phyloP scores from a whole-genome alignment of 35 echinoderm and acorn worm genomes.

The Antedon bifida region DNA sequence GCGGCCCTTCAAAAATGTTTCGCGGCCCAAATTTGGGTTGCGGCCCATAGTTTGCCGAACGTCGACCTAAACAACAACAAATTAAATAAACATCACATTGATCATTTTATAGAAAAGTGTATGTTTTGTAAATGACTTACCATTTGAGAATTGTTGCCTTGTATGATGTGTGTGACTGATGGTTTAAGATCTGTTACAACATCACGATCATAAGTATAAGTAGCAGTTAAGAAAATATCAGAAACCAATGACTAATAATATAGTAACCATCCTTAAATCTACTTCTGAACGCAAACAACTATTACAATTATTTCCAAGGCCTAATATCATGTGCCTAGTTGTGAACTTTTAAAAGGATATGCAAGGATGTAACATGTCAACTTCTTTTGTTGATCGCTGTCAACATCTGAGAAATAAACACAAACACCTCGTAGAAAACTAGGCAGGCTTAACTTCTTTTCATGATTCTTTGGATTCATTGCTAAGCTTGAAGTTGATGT shows the following conservation, averaged over 20 bases:
- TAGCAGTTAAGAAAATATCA: not conserved
- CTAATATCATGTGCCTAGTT: not conserved
- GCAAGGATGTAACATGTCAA: conserved; percentile 49
- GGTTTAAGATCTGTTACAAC: not conserved
- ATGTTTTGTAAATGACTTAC: no score
- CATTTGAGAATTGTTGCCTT: no score
- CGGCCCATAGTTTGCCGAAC: no score
- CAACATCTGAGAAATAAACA: conserved; percentile 19
- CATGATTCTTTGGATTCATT: not conserved
- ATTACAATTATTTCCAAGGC: not conserved
- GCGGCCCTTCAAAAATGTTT: no score
- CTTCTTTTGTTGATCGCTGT: conserved; percentile 31
- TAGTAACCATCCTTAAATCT: not conserved
- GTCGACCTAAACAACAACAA: no score
- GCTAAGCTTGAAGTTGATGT: not conserved
- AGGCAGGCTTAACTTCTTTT: conserved; percentile 18
- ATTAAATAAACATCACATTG: no score
- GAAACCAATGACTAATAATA: no score
- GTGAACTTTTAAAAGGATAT: conserved; percentile 59
- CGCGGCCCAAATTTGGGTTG: no score
- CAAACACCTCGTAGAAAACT: conserved; percentile 29
- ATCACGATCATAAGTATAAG: conserved; percentile 21
- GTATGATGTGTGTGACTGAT: no score
- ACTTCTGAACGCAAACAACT: not conserved
- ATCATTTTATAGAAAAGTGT: no score